Base-by-base conservation (phyloP, 2,113 vertebrate genomes). In the Ciconia boyciana region DNA sequence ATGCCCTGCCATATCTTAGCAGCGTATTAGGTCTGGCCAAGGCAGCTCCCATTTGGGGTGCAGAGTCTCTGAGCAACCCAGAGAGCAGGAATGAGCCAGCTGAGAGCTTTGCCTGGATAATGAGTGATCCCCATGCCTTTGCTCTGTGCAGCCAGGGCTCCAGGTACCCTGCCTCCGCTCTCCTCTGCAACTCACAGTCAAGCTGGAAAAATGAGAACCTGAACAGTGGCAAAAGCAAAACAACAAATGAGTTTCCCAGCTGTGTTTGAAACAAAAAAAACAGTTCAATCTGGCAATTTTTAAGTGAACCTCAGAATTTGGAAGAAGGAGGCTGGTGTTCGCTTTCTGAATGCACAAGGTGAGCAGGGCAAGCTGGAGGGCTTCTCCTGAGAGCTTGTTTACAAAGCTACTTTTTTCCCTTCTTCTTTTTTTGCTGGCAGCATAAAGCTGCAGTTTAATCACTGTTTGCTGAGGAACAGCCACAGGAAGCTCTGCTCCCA, bases 381-480 rank as follows among this genome's bases (percentile, higher is more conserved):
- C 31, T 91, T 79, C 36, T 92, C 81, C 83, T 86, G 51, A 79
- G 64, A 90, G 22, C 54, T 90, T 94, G 93, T 95, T 96, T 97
- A 97, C 79, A 92, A 88, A 86, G 82, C 43, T 76, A 70, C 46
- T 57, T 80, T 43, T 52, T 68, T 25, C 19, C 18, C 51, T 13
- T 46, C 34, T 41, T 14, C 19, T 14, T 7, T 3, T 39, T 71
- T 21, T 29, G 31, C 61, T 91, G 34, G 32, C 65, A 93, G 75
- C 62, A 88, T 94, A 96, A 91, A 94, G 85, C 89, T 89, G 39
- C 75, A 86, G 87, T 97, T 97, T 97, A 97, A 97, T 96, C 94
- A 96, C 92, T 96, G 69, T 97, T 96, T 87, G 74, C 76, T 17
- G 87, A 96, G 78, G 79, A 97, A 82, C 77, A 91, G 93, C 79